Conservation (phyloP, 2,113 vertebrate species). For the Gallinago media region DNA sequence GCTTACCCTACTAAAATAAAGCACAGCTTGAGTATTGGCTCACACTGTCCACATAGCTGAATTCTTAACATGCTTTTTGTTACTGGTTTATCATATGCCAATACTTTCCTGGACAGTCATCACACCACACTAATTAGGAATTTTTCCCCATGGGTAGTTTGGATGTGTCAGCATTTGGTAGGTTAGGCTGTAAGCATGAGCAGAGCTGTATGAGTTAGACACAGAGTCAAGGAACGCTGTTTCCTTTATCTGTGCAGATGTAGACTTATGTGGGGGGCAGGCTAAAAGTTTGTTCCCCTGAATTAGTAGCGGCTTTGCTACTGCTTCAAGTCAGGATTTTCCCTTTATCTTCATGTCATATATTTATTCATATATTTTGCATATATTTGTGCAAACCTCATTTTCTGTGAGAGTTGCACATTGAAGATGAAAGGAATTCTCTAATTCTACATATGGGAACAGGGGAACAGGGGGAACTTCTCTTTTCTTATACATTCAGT, state of each 20-base stretch:
- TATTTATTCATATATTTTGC: not conserved
- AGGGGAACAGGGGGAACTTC: not conserved
- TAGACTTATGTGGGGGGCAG: not conserved
- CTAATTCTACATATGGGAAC: not conserved
- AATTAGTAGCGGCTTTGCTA: not conserved
- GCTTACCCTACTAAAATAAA: not conserved
- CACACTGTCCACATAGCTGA: not conserved
- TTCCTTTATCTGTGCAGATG: not conserved
- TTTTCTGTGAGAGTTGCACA: not conserved
- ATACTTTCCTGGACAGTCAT: not conserved
- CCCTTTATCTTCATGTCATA: not conserved
- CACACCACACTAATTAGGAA: not conserved
- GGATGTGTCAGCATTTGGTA: fast-evolving
- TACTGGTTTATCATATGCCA: not conserved
- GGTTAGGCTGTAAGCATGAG: not conserved
- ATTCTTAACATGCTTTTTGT: not conserved
- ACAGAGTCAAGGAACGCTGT: not conserved
- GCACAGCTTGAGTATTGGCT: not conserved
- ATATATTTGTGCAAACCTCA: not conserved
- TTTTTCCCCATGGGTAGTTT: not conserved
- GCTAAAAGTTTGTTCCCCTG: not conserved
- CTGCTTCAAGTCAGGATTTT: not conserved
- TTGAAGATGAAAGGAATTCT: not conserved
- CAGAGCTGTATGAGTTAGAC: not conserved
- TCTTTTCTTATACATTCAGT: not conserved